Evolutionary conservation across 2,113 vertebrate genomes (phyloP).

Genomic region (Tamias sibiricus): DNA sequence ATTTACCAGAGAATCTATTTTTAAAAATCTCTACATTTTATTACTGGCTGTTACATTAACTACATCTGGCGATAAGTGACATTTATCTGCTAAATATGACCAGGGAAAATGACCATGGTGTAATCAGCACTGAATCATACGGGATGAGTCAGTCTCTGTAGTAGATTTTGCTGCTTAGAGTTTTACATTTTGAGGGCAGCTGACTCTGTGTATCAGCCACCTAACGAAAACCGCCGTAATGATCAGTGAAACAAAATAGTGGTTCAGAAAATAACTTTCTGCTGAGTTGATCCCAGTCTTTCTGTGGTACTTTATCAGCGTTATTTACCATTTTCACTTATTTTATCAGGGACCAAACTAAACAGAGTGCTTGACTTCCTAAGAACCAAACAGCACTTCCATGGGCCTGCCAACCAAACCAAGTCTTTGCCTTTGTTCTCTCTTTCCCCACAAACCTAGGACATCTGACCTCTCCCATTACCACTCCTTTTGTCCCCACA

Average conservation of each 20-base stretch:
- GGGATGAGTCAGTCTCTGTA: background rate
- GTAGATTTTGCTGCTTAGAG: background rate
- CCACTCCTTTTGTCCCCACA: background rate
- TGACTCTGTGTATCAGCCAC: background rate
- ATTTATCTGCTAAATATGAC: background rate
- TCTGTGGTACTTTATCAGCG: background rate
- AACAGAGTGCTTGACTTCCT: background rate
- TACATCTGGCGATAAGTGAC: background rate
- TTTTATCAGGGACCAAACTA: background rate
- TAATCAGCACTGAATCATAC: background rate
- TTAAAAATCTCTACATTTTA: background rate
- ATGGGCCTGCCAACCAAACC: background rate
- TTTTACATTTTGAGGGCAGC: background rate
- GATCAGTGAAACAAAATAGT: background rate
- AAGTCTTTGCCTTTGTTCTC: background rate
- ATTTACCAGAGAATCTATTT: background rate
- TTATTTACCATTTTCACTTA: background rate
- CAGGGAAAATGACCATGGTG: background rate
- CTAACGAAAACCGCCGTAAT: background rate
- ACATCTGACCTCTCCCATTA: background rate
- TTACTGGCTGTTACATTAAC: background rate
- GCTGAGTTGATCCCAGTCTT: background rate
- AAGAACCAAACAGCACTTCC: background rate
- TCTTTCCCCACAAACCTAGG: background rate
- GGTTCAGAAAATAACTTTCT: background rate